Evolutionary conservation across 2,797 vertebrate species (phyloP).

Genomic region (Champsocephalus esox): DNA sequence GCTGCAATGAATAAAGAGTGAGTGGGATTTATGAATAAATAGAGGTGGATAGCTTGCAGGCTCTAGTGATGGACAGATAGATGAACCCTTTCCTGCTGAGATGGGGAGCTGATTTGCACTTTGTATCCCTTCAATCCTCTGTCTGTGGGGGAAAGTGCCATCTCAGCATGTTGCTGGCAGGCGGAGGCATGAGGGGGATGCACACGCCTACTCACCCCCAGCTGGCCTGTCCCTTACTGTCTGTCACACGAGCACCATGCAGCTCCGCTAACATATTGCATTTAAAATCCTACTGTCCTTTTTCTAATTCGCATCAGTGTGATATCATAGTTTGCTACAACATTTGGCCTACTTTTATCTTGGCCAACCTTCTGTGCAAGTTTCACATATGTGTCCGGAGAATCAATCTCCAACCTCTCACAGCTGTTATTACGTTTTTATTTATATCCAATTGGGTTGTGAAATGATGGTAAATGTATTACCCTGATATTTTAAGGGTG

Average conservation of each 20-base stretch:
- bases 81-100: conserved; percentile 75
- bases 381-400: neutral
- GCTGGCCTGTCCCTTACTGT: conserved; percentile 56
- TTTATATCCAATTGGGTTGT: no score
- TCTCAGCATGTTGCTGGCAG: conserved; percentile 74
- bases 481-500: neutral
- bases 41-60: conserved; percentile 68
- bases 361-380: neutral
- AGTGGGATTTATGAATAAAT: conserved; percentile 79
- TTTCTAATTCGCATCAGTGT: conserved; percentile 17
- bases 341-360: neutral
- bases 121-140: conserved; percentile 76
- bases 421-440: neutral
- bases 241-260: conserved; percentile 51
- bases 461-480: neutral
- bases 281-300: conserved; percentile 28
- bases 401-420: conserved; percentile 1
- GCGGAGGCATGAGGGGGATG: conserved; percentile 31
- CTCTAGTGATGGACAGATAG: conserved; percentile 74
- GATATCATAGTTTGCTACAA: conserved; percentile 14
- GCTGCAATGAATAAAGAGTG: conserved; percentile 76
- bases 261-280: conserved; percentile 29
- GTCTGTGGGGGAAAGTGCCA: conserved; percentile 69
- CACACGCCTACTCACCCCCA: conserved; percentile 57
- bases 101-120: conserved; percentile 80